Evolutionary conservation across 2,888 invertebrate genomes (phyloP).

Genomic region (Pemphredon lugubris): DNA sequence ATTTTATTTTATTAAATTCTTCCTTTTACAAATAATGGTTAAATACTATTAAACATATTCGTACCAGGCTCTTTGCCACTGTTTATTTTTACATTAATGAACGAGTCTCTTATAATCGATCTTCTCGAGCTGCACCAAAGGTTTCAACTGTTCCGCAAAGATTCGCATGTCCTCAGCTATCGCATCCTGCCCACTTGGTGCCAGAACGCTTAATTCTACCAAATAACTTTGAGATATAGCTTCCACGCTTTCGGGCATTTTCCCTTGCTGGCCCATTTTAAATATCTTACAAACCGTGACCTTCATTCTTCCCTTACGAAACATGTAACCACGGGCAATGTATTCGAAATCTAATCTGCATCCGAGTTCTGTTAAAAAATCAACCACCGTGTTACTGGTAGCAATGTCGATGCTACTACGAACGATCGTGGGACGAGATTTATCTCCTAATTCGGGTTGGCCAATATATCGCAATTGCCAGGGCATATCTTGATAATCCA

Average conservation of each 20-base stretch:
- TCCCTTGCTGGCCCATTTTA: slow-evolving; percentile 90
- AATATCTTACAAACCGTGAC: slow-evolving; percentile 97
- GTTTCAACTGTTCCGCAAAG: slow-evolving; percentile 96
- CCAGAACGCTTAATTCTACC: slow-evolving; percentile 95
- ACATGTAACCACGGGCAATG: slow-evolving; percentile 95
- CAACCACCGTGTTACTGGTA: slow-evolving; percentile 93
- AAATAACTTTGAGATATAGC: slow-evolving; percentile 95
- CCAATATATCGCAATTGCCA: slow-evolving; percentile 96
- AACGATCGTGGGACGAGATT: slow-evolving; percentile 93
- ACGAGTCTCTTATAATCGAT: slow-evolving; percentile 92
- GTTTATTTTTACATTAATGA: slow-evolving; percentile 59
- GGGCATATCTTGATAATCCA: slow-evolving; percentile 91
- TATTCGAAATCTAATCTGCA: slow-evolving; percentile 96
- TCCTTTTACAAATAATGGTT: slow-evolving; percentile 2
- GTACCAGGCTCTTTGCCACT: not conserved
- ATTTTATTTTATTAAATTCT: slow-evolving; percentile 21
- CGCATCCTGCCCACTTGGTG: slow-evolving; percentile 95
- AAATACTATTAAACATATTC: slow-evolving; percentile 4
- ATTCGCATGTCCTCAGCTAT: slow-evolving; percentile 97
- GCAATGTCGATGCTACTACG: slow-evolving; percentile 96
- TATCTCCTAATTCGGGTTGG: slow-evolving; percentile 94
- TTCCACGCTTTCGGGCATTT: slow-evolving; percentile 87
- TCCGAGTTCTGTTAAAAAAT: slow-evolving; percentile 95
- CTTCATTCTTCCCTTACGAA: slow-evolving; percentile 98
- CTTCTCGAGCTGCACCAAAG: slow-evolving; percentile 95